These are phyloP conservation scores for Coracopsis vasa DNA, from an alignment of 2,113 vertebrate species.

Conservation along the genomic window DNA sequence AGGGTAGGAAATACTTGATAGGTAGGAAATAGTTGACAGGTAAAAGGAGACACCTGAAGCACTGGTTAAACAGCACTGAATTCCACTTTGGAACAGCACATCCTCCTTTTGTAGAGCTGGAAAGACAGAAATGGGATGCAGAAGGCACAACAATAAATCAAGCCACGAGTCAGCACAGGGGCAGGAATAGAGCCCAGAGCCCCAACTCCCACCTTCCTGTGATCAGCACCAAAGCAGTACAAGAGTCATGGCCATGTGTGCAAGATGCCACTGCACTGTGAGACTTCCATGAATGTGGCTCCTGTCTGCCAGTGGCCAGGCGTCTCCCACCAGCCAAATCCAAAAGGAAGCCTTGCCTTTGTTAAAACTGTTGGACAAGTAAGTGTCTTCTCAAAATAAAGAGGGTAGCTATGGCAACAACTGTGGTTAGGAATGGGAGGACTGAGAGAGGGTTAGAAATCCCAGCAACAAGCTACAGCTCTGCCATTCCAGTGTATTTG, in stretches of 20 bases:
- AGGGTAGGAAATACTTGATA: background rate
- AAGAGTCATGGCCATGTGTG: accelerated
- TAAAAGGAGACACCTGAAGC: background rate
- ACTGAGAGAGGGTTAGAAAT: background rate
- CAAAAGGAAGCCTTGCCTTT: background rate
- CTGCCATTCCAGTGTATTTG: background rate
- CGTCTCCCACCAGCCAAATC: background rate
- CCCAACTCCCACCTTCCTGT: too few relatives aligned
- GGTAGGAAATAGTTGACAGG: background rate
- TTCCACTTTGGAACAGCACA: background rate
- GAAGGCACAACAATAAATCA: accelerated
- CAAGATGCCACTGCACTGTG: accelerated
- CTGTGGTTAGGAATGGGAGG: background rate
- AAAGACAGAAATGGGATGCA: background rate
- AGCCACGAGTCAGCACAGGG: background rate
- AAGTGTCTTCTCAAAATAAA: slow-evolving; percentile 47
- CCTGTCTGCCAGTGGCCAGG: background rate
- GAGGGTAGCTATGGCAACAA: slow-evolving; percentile 47
- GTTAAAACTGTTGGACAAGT: background rate
- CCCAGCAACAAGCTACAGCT: slow-evolving; percentile 12
- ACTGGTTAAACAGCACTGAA: background rate
- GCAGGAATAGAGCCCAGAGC: background rate
- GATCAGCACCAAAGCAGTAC: background rate
- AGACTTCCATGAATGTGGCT: accelerated
- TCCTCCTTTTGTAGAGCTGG: background rate